Evolutionary conservation across 2,113 vertebrate genomes (phyloP), one percentile per base, ranked within the genome.

Genomic region (Nansenia antarctica): DNA sequence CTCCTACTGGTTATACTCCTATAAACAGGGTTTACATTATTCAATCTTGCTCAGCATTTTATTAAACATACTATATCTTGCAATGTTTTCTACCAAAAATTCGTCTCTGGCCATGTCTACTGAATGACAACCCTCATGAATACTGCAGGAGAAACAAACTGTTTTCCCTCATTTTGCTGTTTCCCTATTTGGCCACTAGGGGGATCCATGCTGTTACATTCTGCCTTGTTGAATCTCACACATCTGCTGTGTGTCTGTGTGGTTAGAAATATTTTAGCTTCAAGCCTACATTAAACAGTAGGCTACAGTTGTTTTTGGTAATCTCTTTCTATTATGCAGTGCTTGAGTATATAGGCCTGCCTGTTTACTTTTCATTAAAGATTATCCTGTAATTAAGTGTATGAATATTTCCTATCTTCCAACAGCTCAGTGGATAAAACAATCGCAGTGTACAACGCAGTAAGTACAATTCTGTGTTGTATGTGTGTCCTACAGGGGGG

Each of bases 351-450:
- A n/a, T n/a, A n/a, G n/a, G n/a, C n/a, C n/a, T n/a, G 35, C 35
- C 11, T 37, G 35, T 37, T 31, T 20, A n/a, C 60, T 60, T 24
- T 24, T 54, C 9, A 5, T 14, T 42, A 37, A 8, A 14, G n/a
- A 53, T 24, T 12, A 18, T 5, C 2, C 14, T n/a, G 52, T 65
- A n/a, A 4, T 27, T 8, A 26, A 52, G 14, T n/a, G 20, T n/a
- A n/a, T 22, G 45, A 47, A n/a, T 39, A 24, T 35, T 2, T 37
- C 65, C 59, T 68, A 67, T 62, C 76, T 75, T 76, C 88, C 86
- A 80, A 47, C 88, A 97, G 96, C 22, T 97, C 95, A 31, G 91
- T 98, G 88, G 94, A 97, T 91, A 95, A 96, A 81, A 90, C 88
- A 9, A 91, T 96, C 55, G 85, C 94, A 31, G 69, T 96, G 63